Conservation (phyloP, 2,888 invertebrate genomes). For the Nineta flava region DNA sequence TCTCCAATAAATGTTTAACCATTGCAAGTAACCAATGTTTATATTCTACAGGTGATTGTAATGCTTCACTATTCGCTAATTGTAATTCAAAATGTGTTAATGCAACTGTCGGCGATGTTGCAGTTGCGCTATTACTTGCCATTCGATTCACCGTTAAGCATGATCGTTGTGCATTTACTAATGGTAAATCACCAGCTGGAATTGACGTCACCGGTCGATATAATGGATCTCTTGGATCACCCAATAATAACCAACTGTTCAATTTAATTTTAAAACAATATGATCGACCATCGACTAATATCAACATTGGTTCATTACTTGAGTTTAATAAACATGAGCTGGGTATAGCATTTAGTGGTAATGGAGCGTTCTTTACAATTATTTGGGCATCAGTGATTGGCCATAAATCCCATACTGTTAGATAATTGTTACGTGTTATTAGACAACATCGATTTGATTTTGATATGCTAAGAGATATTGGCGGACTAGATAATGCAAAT, state of each 20-base stretch:
- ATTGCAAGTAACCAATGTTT: slow-evolving; percentile 52
- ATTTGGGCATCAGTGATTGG: slow-evolving; percentile 1
- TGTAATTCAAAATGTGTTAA: slow-evolving; percentile 57
- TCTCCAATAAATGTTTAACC: slow-evolving; percentile 40
- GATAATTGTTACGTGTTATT: slow-evolving; percentile 34
- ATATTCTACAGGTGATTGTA: slow-evolving; percentile 58
- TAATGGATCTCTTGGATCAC: slow-evolving; percentile 36
- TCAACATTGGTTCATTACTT: slow-evolving; percentile 63
- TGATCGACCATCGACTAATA: slow-evolving; percentile 71
- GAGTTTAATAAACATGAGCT: slow-evolving; percentile 38
- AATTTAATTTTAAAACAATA: slow-evolving; percentile 69
- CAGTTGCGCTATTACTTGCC: slow-evolving; percentile 27
- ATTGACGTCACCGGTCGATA: slow-evolving; percentile 27
- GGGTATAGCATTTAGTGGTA: slow-evolving; percentile 4
- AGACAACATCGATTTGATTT: slow-evolving; percentile 33
- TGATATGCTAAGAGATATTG: slow-evolving; percentile 38
- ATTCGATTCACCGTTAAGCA: slow-evolving; percentile 16
- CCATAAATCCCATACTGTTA: slow-evolving; percentile 43
- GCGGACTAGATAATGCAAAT: slow-evolving; percentile 36
- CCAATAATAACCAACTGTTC: slow-evolving; percentile 46
- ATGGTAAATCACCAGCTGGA: slow-evolving; percentile 20
- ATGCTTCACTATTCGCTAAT: slow-evolving; percentile 47
- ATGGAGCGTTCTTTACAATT: neutral
- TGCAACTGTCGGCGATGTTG: slow-evolving; percentile 34
- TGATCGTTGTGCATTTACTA: slow-evolving; percentile 24